Evolutionary conservation across 2,888 invertebrate species (phyloP).

Genomic region (Cecidostiba fungosa): DNA sequence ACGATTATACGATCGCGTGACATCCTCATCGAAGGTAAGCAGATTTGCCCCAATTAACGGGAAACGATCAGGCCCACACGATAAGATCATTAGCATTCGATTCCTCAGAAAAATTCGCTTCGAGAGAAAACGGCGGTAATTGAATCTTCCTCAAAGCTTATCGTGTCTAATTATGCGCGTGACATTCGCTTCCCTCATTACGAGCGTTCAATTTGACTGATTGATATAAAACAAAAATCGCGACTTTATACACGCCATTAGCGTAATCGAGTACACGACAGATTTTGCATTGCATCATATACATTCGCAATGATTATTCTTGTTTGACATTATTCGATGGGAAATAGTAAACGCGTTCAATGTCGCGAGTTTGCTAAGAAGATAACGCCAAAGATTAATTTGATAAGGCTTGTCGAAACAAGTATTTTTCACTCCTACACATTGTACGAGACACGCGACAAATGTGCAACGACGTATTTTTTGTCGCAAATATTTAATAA

Average conservation of each 20-base stretch:
- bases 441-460: neutral
- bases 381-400: neutral
- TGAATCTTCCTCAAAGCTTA: neutral
- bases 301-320: too few relatives aligned
- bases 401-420: neutral
- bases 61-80: neutral
- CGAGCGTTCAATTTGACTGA: slow-evolving; percentile 53
- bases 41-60: slow-evolving; percentile 26
- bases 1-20: neutral
- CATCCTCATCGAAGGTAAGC: neutral
- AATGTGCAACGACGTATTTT: neutral
- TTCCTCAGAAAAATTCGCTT: neutral
- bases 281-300: too few relatives aligned
- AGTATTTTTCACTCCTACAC: neutral
- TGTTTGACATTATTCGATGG: neutral
- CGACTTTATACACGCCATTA: slow-evolving; percentile 28
- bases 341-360: neutral
- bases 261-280: slow-evolving; percentile 49
- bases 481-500: neutral
- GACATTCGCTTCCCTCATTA: slow-evolving; percentile 52
- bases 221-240: slow-evolving; percentile 60
- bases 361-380: neutral
- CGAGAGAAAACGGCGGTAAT: neutral
- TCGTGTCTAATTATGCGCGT: neutral
- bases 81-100: neutral